These are phyloP conservation scores for Eristalis arbustorum DNA, from an alignment of 2,888 invertebrate species.

Conservation along the genomic window DNA sequence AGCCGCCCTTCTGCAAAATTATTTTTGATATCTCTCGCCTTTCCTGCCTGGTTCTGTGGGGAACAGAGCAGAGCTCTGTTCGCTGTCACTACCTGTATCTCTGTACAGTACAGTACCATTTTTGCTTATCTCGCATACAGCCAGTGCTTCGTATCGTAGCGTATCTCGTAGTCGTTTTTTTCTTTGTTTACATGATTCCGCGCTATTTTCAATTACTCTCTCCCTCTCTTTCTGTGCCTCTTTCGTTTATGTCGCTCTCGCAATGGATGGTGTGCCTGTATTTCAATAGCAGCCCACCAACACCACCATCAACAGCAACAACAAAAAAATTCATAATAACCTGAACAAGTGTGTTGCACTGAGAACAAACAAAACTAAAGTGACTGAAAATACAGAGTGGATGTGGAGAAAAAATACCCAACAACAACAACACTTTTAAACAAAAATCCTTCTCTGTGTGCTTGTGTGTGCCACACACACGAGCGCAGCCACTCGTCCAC, in stretches of 20 bases:
- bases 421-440: conserved; percentile 1
- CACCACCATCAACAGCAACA: background rate
- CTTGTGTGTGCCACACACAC: conserved; percentile 9
- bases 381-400: conserved; percentile 32
- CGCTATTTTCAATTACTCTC: conserved; percentile 53
- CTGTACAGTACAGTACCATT: conserved; percentile 33
- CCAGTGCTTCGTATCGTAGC: conserved; percentile 13
- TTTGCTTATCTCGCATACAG: conserved; percentile 54
- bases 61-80: conserved; percentile 19
- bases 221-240: conserved; percentile 11
- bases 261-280: conserved; percentile 1
- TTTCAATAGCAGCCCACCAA: background rate
- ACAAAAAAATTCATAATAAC: background rate
- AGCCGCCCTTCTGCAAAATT: conserved; percentile 64
- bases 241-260: background rate
- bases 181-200: conserved; percentile 70
- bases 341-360: conserved; percentile 69
- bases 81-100: conserved; percentile 55
- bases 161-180: conserved; percentile 18
- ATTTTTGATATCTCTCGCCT: conserved; percentile 30
- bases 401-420: conserved; percentile 69
- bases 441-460: conserved; percentile 17
- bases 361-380: conserved; percentile 44
- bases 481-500: background rate
- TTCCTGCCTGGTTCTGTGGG: background rate